A percentile compares a stretch with the other conserved stretches of the same genome.
phyloP scores from a whole-genome alignment of 2,113 vertebrate species.

The Proterorhinus semilunaris region DNA sequence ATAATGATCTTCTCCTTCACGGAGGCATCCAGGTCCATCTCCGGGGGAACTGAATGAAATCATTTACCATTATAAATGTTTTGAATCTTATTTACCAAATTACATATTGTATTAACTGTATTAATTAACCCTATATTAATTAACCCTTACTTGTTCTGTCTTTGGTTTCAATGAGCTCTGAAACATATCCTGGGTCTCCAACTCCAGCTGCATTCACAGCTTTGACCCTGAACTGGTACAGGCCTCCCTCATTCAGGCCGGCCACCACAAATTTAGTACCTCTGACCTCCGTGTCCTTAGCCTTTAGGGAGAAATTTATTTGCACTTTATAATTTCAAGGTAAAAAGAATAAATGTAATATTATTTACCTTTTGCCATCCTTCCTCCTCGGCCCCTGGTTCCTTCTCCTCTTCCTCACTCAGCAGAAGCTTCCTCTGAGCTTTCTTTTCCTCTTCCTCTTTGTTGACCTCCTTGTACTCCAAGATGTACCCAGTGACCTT shows the following conservation, averaged over 20 bases:
- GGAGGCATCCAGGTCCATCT: conserved; percentile 92
- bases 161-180: conserved; percentile 91
- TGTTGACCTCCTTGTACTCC: conserved; percentile 90
- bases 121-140: conserved; percentile 32
- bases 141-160: conserved; percentile 89
- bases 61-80: not conserved
- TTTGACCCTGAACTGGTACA: conserved; percentile 94
- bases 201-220: conserved; percentile 92
- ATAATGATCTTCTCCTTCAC: conserved; percentile 97
- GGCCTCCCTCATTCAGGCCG: conserved; percentile 89
- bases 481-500: conserved; percentile 94
- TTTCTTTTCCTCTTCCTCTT: conserved; percentile 77
- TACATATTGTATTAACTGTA: not conserved
- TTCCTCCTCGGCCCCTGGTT: conserved; percentile 65
- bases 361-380: conserved; percentile 84
- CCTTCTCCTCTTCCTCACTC: conserved; percentile 56
- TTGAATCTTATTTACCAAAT: not conserved
- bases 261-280: conserved; percentile 92
- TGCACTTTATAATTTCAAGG: not conserved
- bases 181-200: conserved; percentile 89
- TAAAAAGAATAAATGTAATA: not conserved
- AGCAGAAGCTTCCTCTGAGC: conserved; percentile 61
- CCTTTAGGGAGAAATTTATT: conserved; percentile 72
- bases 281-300: conserved; percentile 95
- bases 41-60: conserved; percentile 82